Conservation (phyloP, 2,888 invertebrate genomes). For the Gnatocerus cornutus region DNA sequence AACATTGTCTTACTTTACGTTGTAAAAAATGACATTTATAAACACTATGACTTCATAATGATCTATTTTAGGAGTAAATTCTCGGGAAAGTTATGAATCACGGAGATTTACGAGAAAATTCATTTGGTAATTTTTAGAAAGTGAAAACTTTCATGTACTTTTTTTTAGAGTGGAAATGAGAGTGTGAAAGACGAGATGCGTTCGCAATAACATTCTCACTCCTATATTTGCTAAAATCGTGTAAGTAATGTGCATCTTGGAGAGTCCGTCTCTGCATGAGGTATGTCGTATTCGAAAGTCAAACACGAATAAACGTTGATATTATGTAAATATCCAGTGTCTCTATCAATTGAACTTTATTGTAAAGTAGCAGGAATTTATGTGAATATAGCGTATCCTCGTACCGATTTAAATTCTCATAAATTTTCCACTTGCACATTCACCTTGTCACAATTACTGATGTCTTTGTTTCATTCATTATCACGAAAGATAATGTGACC, state of each 20-base stretch:
- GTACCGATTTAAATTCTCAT: constrained; percentile 64
- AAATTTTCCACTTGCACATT: constrained; percentile 60
- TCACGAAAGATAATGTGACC: constrained; percentile 44
- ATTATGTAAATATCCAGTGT: constrained; percentile 51
- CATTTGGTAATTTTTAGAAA: too few species aligned
- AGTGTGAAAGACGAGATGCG: too few species aligned
- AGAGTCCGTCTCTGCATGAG: constrained; percentile 13
- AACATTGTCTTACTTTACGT: constrained; percentile 28
- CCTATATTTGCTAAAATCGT: not conserved
- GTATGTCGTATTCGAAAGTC: constrained; percentile 48
- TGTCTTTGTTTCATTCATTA: constrained; percentile 62
- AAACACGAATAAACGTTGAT: constrained; percentile 50
- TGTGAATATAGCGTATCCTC: constrained; percentile 63
- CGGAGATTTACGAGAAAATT: too few species aligned
- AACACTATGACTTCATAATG: not conserved
- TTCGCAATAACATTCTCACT: too few species aligned
- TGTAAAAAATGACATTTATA: constrained; percentile 15
- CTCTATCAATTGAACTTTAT: constrained; percentile 53
- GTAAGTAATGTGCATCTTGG: not conserved
- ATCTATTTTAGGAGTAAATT: too few species aligned
- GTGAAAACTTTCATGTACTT: too few species aligned
- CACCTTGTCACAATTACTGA: constrained; percentile 68
- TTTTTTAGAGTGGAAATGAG: too few species aligned
- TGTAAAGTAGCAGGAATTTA: constrained; percentile 58
- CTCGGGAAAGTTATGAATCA: too few species aligned